These are phyloP conservation scores for Caranx ignobilis DNA, from an alignment of 2,113 vertebrate species.

Conservation along the genomic window DNA sequence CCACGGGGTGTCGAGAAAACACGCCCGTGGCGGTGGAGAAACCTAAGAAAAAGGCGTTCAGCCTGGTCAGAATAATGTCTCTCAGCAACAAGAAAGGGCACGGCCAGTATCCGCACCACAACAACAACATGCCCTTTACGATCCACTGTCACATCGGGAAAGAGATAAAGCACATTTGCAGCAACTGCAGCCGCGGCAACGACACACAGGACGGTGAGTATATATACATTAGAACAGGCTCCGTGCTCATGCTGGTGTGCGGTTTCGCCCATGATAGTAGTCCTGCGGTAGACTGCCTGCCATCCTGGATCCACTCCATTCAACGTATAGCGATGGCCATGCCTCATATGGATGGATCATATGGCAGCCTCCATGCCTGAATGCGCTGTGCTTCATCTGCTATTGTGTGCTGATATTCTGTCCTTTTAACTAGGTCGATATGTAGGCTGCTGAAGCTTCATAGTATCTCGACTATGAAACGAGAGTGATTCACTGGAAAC, in stretches of 20 bases:
- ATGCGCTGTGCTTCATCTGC: not conserved
- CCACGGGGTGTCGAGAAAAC: slow-evolving; percentile 83
- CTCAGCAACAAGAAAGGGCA: slow-evolving; percentile 87
- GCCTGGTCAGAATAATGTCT: slow-evolving; percentile 93
- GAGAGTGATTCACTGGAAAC: slow-evolving; percentile 31
- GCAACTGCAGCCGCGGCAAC: slow-evolving; percentile 97
- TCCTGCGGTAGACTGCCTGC: slow-evolving; percentile 38
- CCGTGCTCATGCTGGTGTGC: slow-evolving; percentile 18
- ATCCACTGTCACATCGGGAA: slow-evolving; percentile 98
- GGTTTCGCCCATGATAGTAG: slow-evolving; percentile 47
- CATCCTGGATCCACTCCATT: slow-evolving; percentile 8
- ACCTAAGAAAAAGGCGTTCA: slow-evolving; percentile 92
- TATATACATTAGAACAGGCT: not conserved
- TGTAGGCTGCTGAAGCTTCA: not conserved
- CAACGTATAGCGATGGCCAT: not conserved
- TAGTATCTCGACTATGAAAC: not conserved
- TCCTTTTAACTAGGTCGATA: not conserved
- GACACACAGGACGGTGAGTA: slow-evolving; percentile 95
- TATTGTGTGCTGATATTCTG: not conserved
- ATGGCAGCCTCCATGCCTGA: not conserved
- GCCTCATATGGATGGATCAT: slow-evolving; percentile 3
- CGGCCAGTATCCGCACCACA: slow-evolving; percentile 83
- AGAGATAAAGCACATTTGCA: slow-evolving; percentile 99
- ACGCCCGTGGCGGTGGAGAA: slow-evolving; percentile 86
- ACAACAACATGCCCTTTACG: slow-evolving; percentile 93